Evolutionary conservation across 2,113 vertebrate genomes (phyloP), one percentile per base, ranked within the genome.

Genomic region (Gulo gulo): DNA sequence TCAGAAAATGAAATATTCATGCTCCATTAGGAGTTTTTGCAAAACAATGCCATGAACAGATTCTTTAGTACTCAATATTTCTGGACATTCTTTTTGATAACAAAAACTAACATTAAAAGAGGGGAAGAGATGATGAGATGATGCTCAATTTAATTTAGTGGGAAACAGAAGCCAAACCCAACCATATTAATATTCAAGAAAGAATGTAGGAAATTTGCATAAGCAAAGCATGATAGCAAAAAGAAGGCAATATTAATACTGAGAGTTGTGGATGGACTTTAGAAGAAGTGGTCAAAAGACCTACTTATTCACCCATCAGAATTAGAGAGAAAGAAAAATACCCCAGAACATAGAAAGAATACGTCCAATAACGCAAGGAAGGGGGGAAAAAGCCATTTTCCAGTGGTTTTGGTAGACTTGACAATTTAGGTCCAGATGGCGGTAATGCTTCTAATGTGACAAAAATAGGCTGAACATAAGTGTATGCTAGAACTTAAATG

Each of bases 61-160:
- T 99, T 98, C 50, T 98, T 99, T 98, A 98, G 98, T 99, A 99
- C 97, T 97, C 81, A 98, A 97, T 98, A 98, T 99, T 99, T 98
- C 97, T 98, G 98, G 98, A 99, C 98, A 98, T 99, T 99, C 98
- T 99, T 98, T 99, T 99, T 99, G 98, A 99, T 99, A 99, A 99
- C 98, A 97, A 55, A 97, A 97, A 21, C 47, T n/a, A 79, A 52
- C 18, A 79, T 21, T 78, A 29, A 79, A n/a, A 86, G 74, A 95
- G 76, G 45, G 9, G 4, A 50, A 79, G 31, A 61, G 50, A 73
- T 52, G 29, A 63, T 52, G 14, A n/a, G 15, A 81, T 73, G 14
- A 55, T 21, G 24, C 24, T 92, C 55, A 42, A 31, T 65, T 13
- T 88, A 59, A 67, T 45, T 88, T 73, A 47, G 31, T 47, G 74